Base-by-base conservation (phyloP, 1,140 invertebrate genomes). In the Stratiolaelaps scimitus region DNA sequence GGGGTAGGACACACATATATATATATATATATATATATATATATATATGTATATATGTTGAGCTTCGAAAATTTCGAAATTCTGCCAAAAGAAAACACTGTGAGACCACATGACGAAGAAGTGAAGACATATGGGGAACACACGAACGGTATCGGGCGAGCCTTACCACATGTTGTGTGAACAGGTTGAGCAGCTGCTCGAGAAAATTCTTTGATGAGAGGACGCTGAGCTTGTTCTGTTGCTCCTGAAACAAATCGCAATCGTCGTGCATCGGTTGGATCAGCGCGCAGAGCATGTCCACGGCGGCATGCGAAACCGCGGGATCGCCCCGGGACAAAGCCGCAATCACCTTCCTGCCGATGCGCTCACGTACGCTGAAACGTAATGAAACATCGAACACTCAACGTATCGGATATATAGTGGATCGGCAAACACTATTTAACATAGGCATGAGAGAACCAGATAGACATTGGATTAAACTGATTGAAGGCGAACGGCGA, bases 211-310 rank as follows among this genome's bases (percentile, higher is more conserved):
- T 84, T 4, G 87, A 92, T 67, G 92, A 91, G 15, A 99, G 79
- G 68, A 99, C 81, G 67, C 90, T 93, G 68, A 88, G 87, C 80
- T 99, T 99, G 75, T 98, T 99, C 30, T 95, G 77, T 76, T 99
- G 96, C 74, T 99, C 95, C 77, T 96, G 92, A 70, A 91, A 81
- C 30, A 99, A 72, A 72, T 85, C 84, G 75, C 92, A 94, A 75
- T 97, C 89, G 70, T 90, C 85, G 76, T 98, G 94, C 88, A 98
- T 97, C 0, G 95, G 95, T 75, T 80, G 92, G 89, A 98, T 94
- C 13, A 99, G 80, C 30, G 94, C 90, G 78, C 91, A 94, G 64
- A 98, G 83, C 79, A 95, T 93, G 78, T 99, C 95, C 67, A 98
- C 83, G 13, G 92, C 92, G 7, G 93, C 89, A 79, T 98, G 90